phyloP scores from a whole-genome alignment of 2,797 vertebrate species.

The Pagetopsis macropterus region DNA sequence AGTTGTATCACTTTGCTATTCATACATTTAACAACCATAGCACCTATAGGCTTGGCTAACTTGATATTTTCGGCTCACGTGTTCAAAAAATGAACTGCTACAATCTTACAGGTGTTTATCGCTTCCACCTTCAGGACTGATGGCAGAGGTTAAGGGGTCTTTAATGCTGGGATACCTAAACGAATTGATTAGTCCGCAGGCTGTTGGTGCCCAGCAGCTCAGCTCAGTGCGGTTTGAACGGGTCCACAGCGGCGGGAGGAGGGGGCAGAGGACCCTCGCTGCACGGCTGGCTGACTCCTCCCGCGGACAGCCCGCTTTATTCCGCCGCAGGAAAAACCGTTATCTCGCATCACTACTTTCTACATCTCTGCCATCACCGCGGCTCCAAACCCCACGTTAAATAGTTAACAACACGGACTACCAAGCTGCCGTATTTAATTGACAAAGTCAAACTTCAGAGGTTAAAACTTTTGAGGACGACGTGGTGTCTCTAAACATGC shows the following conservation, averaged over 20 bases:
- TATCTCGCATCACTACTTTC: constrained; percentile 74
- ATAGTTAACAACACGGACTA: constrained; percentile 47
- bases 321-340: constrained; percentile 72
- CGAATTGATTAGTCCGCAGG: constrained; percentile 29
- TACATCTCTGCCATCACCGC: constrained; percentile 37
- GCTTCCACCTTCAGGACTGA: not conserved
- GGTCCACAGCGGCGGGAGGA: constrained; percentile 15
- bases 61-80: not conserved
- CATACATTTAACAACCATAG: not conserved
- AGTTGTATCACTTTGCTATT: not conserved
- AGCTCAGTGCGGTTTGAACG: constrained; percentile 21
- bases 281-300: constrained; percentile 66
- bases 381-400: constrained; percentile 21
- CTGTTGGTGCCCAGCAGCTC: constrained; percentile 35
- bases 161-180: not conserved
- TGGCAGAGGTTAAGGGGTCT: accelerated
- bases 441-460: constrained; percentile 30
- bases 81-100: not conserved
- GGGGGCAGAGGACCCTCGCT: constrained; percentile 25
- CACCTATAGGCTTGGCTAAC: accelerated
- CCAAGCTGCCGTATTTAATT: constrained; percentile 36
- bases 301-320: constrained; percentile 67
- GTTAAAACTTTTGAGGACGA: constrained; percentile 64
- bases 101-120: constrained; percentile 51
- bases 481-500: constrained; percentile 17